These are phyloP conservation scores for Caenorhabditis sp. DNA, from an alignment of 2,888 invertebrate genomes.

Conservation along the genomic window DNA sequence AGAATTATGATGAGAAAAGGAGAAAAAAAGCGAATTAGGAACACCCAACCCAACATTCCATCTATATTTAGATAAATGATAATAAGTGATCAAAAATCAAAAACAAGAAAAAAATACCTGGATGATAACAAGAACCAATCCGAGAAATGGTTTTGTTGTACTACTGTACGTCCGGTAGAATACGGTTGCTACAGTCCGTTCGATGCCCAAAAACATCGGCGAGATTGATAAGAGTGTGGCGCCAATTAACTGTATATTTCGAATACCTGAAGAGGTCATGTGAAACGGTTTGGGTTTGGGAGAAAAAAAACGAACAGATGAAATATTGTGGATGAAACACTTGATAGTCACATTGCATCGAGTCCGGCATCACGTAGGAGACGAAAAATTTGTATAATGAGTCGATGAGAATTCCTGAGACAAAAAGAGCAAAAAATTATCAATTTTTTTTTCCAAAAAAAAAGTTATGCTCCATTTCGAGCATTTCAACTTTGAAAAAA, in stretches of 20 bases:
- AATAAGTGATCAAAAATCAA: not conserved
- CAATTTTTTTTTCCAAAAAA: too few relatives aligned
- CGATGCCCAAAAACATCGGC: slow-evolving; percentile 16
- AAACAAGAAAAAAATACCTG: too few relatives aligned
- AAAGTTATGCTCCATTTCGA: too few relatives aligned
- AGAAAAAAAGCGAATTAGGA: too few relatives aligned
- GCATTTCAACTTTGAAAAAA: too few relatives aligned
- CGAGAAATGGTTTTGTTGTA: slow-evolving; percentile 29
- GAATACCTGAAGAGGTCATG: slow-evolving; percentile 20
- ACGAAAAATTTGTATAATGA: slow-evolving; percentile 39
- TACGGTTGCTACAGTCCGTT: slow-evolving; percentile 37
- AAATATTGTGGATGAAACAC: slow-evolving; percentile 37
- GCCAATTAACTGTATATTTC: slow-evolving; percentile 31
- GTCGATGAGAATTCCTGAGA: slow-evolving; percentile 27
- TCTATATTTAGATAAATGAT: slow-evolving; percentile 25
- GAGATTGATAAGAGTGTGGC: slow-evolving; percentile 22
- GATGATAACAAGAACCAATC: slow-evolving; percentile 29
- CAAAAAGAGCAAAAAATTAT: too few relatives aligned
- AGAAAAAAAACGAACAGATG: not conserved
- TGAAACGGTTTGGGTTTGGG: not conserved
- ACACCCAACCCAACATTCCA: not conserved
- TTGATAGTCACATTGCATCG: slow-evolving; percentile 41
- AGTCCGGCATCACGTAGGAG: slow-evolving; percentile 38
- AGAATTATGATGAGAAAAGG: too few relatives aligned
- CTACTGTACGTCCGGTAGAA: slow-evolving; percentile 33